Evolutionary conservation across 2,888 invertebrate genomes (phyloP), one percentile per base, ranked within the genome.

Genomic region (Drosophila nr. medialis): DNA sequence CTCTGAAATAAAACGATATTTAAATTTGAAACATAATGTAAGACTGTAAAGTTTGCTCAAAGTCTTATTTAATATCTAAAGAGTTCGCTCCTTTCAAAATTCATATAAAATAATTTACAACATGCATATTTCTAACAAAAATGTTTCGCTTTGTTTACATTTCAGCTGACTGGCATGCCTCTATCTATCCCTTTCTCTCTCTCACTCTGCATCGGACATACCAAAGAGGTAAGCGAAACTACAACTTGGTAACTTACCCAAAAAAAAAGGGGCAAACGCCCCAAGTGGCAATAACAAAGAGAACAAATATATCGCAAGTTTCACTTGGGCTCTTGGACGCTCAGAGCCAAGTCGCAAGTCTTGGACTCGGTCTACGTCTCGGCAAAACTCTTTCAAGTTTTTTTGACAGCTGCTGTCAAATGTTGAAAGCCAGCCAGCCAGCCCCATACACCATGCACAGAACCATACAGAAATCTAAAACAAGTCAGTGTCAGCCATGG

Each of bases 391-490:
- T 86, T 86, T 86, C 74, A 90, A 88, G 86, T 86, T 90, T 80
- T 81, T 83, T 86, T 86, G 86, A 86, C 86, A 86, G 90, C 90
- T 88, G 86, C 86, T 86, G 86, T 86, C 90, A 86, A 86, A 86
- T 86, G 86, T 83, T 86, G 86, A 86, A 86, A 90, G 86, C 83
- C 86, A 83, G 77, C 82, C 74, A 59, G 38, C 71, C 64, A 59
- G 34, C 40, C 50, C 56, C 32, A 72, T 54, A 58, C 48, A 40
- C 55, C 30, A 60, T 10, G 36, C 34, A 50, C 42, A 62, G 49
- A 64, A 55, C 56, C 61, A 61, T 80, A 77, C 65, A 89, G 62
- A 85, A 87, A 89, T 87, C 89, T 84, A 82, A 89, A 89, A 87
- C 85, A 85, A 84, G 80, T 81, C 87, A 76, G 68, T 76, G 72